phyloP scores from a whole-genome alignment of 2,113 vertebrate genomes.

The Onychorhynchus coronatus region DNA sequence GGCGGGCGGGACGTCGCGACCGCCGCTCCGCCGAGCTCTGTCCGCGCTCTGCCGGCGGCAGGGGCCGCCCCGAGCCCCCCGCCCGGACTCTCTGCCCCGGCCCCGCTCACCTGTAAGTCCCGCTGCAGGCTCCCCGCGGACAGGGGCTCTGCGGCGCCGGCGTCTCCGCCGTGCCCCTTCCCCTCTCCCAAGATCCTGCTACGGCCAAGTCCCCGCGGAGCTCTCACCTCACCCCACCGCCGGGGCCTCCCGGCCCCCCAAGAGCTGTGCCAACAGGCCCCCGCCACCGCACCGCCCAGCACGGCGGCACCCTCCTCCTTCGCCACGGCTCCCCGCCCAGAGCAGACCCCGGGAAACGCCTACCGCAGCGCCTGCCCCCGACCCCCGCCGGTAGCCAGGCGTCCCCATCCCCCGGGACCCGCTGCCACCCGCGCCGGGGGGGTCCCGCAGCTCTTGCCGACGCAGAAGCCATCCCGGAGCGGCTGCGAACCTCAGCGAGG shows the following conservation, averaged over 20 bases:
- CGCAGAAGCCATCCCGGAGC: neutral
- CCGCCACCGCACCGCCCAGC: neutral
- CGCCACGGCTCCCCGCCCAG: neutral
- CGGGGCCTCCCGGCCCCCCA: neutral
- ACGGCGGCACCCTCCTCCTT: neutral
- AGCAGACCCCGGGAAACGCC: neutral
- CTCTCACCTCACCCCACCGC: neutral
- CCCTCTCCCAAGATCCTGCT: neutral
- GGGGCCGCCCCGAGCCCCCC: neutral
- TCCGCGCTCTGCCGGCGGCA: neutral
- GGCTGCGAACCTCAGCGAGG: neutral
- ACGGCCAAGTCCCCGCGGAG: neutral
- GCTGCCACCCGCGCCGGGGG: neutral
- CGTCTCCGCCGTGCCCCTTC: neutral
- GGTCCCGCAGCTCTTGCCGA: neutral
- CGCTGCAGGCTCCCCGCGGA: neutral
- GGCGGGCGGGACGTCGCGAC: too few species aligned
- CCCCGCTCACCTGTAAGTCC: neutral
- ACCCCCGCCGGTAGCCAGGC: neutral
- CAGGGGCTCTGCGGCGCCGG: neutral
- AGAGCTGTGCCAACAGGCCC: neutral
- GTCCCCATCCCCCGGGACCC: neutral
- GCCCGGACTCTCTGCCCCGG: neutral
- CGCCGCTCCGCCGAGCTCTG: too few species aligned
- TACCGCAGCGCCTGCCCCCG: neutral